A percentile compares a stretch with the other conserved stretches of the same genome.
These are phyloP conservation scores for Venturia canescens DNA, from an alignment of 1,140 invertebrate species.

Conservation along the genomic window DNA sequence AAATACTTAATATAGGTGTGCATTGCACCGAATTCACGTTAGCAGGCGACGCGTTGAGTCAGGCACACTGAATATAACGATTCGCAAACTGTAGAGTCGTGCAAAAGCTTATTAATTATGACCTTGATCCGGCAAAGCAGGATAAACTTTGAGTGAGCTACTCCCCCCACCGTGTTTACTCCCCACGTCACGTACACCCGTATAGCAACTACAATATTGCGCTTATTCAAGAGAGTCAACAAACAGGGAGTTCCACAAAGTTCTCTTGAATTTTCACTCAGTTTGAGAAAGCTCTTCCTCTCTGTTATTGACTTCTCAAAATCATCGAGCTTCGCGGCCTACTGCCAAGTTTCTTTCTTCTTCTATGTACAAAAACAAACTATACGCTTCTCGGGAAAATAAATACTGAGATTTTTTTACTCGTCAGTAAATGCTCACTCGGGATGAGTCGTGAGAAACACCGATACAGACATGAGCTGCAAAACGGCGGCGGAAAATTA, in stretches of 20 bases:
- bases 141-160: constrained; percentile 10
- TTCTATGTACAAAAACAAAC: no score
- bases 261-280: background rate
- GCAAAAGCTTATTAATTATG: constrained; percentile 33
- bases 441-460: background rate
- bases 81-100: constrained; percentile 25
- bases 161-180: background rate
- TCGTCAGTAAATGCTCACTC: constrained; percentile 1
- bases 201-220: constrained; percentile 2
- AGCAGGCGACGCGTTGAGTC: background rate
- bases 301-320: background rate
- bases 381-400: background rate
- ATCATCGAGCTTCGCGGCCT: no score
- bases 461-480: background rate
- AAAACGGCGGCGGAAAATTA: background rate
- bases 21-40: background rate
- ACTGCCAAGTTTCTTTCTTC: no score
- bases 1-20: background rate
- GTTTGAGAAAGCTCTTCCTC: background rate
- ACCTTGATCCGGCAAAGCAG: background rate
- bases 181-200: background rate
- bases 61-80: constrained; percentile 16
- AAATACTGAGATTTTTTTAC: background rate
- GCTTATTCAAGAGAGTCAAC: background rate
- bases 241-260: background rate